Conservation (phyloP, 2,797 vertebrate genomes). For the Chaetophractus vellerosus region DNA sequence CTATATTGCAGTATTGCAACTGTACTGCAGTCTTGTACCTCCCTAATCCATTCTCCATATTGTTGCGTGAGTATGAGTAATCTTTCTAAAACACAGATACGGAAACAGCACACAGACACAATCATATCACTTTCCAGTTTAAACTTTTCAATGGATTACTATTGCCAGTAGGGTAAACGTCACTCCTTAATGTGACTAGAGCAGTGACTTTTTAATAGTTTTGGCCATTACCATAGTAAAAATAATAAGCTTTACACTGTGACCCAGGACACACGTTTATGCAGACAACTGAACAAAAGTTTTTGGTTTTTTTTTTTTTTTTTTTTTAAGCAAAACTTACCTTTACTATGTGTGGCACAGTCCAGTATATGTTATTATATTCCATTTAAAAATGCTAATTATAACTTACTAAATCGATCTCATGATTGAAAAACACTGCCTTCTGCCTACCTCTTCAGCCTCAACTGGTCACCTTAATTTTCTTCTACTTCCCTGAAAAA, state of each 20-base stretch:
- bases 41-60: not conserved
- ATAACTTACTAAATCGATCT: not conserved
- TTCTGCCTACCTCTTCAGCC: not conserved
- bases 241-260: not conserved
- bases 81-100: not conserved
- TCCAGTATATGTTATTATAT: slow-evolving; percentile 13
- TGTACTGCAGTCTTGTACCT: not conserved
- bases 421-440: not conserved
- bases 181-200: not conserved
- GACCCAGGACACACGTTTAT: not conserved
- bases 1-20: not conserved
- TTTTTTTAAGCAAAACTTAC: not conserved
- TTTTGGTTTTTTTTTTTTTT: no score
- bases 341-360: not conserved
- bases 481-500: not conserved
- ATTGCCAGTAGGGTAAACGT: not conserved
- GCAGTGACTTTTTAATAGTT: slow-evolving; percentile 13
- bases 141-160: not conserved
- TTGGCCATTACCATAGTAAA: not conserved
- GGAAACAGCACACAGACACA: not conserved
- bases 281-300: not conserved
- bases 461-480: not conserved
- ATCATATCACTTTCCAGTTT: slow-evolving; percentile 47
- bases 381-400: slow-evolving; percentile 6
- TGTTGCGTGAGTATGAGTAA: no score